These are phyloP conservation scores for Lochmaea capreae DNA, from an alignment of 2,888 invertebrate genomes.

Conservation along the genomic window DNA sequence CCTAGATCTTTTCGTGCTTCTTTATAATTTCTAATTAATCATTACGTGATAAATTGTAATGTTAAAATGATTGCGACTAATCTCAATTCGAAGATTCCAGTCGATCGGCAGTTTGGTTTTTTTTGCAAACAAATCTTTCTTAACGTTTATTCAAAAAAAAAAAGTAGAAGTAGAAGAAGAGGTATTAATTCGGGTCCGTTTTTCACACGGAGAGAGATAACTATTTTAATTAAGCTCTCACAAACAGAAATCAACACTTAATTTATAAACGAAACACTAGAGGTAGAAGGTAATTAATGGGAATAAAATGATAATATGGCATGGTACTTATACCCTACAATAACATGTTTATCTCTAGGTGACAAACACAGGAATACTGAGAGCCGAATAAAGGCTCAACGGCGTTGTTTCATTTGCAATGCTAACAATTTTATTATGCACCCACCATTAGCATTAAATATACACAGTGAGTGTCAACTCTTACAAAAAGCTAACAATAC, in stretches of 20 bases:
- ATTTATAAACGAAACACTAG: slow-evolving; percentile 36
- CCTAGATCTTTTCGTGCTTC: too few relatives aligned
- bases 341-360: slow-evolving; percentile 40
- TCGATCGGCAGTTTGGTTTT: too few relatives aligned
- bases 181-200: slow-evolving; percentile 23
- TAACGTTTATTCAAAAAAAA: neutral
- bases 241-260: slow-evolving; percentile 33
- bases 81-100: too few relatives aligned
- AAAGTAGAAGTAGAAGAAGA: slow-evolving; percentile 13
- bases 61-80: too few relatives aligned
- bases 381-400: slow-evolving; percentile 11
- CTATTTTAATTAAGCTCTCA: slow-evolving; percentile 32
- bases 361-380: slow-evolving; percentile 32
- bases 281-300: slow-evolving; percentile 36
- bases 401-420: slow-evolving; percentile 29
- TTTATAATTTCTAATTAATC: too few relatives aligned
- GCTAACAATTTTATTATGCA: slow-evolving; percentile 29
- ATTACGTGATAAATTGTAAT: too few relatives aligned
- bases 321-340: slow-evolving; percentile 27
- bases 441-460: slow-evolving; percentile 6
- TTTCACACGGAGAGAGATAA: slow-evolving; percentile 24
- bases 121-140: too few relatives aligned
- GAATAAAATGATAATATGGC: slow-evolving; percentile 37
- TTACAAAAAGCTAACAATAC: too few relatives aligned
- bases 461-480: neutral